phyloP scores from a whole-genome alignment of 2,113 vertebrate species.

The Mola mola region DNA sequence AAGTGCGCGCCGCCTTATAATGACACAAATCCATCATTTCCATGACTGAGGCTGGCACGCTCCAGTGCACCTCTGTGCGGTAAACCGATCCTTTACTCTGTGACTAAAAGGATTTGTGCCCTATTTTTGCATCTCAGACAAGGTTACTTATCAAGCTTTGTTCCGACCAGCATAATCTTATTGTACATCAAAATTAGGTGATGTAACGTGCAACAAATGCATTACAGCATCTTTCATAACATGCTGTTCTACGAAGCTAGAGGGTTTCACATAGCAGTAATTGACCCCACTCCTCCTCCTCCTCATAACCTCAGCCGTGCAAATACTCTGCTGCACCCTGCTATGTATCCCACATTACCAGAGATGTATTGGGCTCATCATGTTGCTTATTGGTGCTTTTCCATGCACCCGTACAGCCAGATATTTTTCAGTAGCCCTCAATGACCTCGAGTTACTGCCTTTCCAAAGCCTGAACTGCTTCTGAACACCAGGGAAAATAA shows the following conservation, averaged over 20 bases:
- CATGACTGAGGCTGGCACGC: constrained; percentile 18
- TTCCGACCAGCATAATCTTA: constrained; percentile 70
- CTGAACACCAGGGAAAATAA: constrained; percentile 19
- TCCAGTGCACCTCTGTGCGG: constrained; percentile 23
- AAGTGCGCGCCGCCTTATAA: constrained; percentile 21
- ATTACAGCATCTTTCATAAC: constrained; percentile 72
- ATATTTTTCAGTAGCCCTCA: constrained; percentile 34
- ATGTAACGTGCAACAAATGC: constrained; percentile 71
- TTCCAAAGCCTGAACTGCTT: constrained; percentile 3
- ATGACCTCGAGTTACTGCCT: no score
- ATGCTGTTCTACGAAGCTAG: constrained; percentile 39
- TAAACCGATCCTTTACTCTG: constrained; percentile 53
- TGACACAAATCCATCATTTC: constrained; percentile 43
- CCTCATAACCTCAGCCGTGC: constrained; percentile 13
- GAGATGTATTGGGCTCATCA: no score
- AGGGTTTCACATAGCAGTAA: constrained; percentile 52
- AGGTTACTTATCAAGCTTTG: constrained; percentile 73
- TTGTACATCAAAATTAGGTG: constrained; percentile 72
- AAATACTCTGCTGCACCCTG: no score
- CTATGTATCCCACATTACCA: no score
- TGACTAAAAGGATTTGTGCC: constrained; percentile 71
- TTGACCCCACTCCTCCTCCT: constrained; percentile 1
- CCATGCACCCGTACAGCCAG: background rate
- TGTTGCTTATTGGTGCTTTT: constrained; percentile 34
- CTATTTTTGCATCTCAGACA: constrained; percentile 71